Evolutionary conservation across 2,113 vertebrate genomes (phyloP), one percentile per base, ranked within the genome.

Genomic region (Alligator mississippiensis): DNA sequence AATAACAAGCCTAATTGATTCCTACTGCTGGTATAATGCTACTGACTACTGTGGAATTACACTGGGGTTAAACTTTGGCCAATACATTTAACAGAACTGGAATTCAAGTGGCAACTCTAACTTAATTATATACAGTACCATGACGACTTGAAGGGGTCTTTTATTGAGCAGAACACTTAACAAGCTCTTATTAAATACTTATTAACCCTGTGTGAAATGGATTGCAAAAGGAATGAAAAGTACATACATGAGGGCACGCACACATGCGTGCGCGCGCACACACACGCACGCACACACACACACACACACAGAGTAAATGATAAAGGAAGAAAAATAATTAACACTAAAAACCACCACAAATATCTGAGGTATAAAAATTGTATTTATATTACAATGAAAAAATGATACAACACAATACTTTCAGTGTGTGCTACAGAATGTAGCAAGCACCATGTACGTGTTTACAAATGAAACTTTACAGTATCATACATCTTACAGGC

Each of bases 331-430:
- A 85, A 74, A 79, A 77, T 77, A 58, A 77, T 57, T 28, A 63
- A 38, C 3, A 92, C 84, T 13, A 11, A 94, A 96, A 93, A 81
- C 88, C 55, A 94, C 89, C 91, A 87, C 79, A 94, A 81, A 91
- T 61, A 84, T 18, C 85, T 47, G 97, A 97, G 98, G 96, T 99
- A 98, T 98, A 99, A 99, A 99, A 99, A 98, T 97, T 97, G 94
- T 98, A 98, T 98, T 99, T 99, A 98, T 99, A 97, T 98, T 98
- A 98, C 98, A 99, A 98, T 77, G 93, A 98, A 97, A 98, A 97
- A 97, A 98, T 91, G 96, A 97, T 96, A 97, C 95, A 97, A 98
- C 98, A 98, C 98, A 97, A 98, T 96, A 97, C 96, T 97, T 97
- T 96, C 91, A 88, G 97, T 85, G 85, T 97, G 97, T 97, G 97